A percentile compares a stretch with the other conserved stretches of the same genome.
phyloP scores from a whole-genome alignment of 2,113 vertebrate genomes.

The Podilymbus podiceps region DNA sequence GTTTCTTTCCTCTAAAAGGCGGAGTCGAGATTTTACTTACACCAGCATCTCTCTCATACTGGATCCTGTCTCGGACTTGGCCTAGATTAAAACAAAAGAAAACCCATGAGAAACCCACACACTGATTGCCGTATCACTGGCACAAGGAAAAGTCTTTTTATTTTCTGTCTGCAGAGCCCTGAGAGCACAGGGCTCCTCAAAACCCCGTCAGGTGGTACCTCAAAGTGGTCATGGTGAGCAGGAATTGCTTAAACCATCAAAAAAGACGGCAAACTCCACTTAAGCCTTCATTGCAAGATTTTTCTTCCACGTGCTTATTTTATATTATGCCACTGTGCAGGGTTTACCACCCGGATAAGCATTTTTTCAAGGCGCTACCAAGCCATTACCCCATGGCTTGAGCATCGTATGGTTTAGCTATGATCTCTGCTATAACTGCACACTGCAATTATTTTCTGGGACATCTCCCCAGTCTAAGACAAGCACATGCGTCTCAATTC shows the following conservation, averaged over 20 bases:
- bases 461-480: background rate
- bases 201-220: background rate
- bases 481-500: background rate
- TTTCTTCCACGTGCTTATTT: background rate
- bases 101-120: background rate
- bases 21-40: slow-evolving; percentile 77
- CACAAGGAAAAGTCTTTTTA: background rate
- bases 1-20: background rate
- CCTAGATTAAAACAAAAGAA: slow-evolving; percentile 76
- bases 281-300: background rate
- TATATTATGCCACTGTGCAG: background rate
- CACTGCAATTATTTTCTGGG: background rate
- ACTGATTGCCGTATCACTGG: rapidly evolving
- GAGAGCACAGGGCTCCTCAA: background rate
- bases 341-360: background rate
- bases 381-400: background rate
- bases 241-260: background rate
- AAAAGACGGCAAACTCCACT: background rate
- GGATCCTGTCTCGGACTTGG: slow-evolving; percentile 84
- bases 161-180: background rate
- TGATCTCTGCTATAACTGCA: background rate
- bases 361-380: background rate
- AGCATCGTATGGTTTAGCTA: background rate
- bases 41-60: slow-evolving; percentile 77
- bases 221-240: background rate